phyloP scores from a whole-genome alignment of 2,888 invertebrate genomes.

The Boloria selene region DNA sequence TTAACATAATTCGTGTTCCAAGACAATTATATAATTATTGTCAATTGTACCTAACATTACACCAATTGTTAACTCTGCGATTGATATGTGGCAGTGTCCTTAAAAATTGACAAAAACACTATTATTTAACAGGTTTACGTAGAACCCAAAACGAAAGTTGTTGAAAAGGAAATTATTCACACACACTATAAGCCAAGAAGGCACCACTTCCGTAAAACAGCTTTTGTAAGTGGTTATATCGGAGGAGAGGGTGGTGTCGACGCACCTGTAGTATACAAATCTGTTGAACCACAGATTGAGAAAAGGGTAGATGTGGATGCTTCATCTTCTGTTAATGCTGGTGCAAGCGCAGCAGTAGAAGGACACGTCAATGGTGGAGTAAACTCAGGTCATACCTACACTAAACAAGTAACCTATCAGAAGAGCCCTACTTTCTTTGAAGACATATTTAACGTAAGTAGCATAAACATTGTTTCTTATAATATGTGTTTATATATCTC shows the following conservation, averaged over 20 bases:
- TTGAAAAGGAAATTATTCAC: conserved; percentile 59
- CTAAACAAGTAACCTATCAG: conserved; percentile 57
- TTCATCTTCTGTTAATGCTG: conserved; percentile 50
- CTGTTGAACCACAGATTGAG: conserved; percentile 52
- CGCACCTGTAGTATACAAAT: conserved; percentile 45
- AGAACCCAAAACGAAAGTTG: conserved; percentile 53
- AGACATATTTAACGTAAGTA: conserved; percentile 85
- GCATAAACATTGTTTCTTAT: background rate
- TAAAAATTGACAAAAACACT: background rate
- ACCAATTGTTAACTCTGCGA: conserved; percentile 19
- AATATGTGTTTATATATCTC: too few species aligned
- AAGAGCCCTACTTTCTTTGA: conserved; percentile 78
- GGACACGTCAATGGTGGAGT: conserved; percentile 42
- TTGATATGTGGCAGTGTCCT: background rate
- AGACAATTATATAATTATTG: background rate
- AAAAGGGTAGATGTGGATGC: conserved; percentile 63
- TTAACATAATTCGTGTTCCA: conserved; percentile 28
- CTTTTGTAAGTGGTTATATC: conserved; percentile 62
- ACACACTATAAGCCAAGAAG: conserved; percentile 61
- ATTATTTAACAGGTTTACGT: conserved; percentile 56
- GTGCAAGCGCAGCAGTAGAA: conserved; percentile 42
- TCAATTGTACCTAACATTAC: background rate
- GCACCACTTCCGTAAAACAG: conserved; percentile 61
- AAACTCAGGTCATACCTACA: conserved; percentile 52
- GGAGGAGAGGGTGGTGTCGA: conserved; percentile 50